A percentile compares a stretch with the other conserved stretches of the same genome.
These are phyloP conservation scores for Melanophora roralis DNA, from an alignment of 2,888 invertebrate genomes.

Conservation along the genomic window DNA sequence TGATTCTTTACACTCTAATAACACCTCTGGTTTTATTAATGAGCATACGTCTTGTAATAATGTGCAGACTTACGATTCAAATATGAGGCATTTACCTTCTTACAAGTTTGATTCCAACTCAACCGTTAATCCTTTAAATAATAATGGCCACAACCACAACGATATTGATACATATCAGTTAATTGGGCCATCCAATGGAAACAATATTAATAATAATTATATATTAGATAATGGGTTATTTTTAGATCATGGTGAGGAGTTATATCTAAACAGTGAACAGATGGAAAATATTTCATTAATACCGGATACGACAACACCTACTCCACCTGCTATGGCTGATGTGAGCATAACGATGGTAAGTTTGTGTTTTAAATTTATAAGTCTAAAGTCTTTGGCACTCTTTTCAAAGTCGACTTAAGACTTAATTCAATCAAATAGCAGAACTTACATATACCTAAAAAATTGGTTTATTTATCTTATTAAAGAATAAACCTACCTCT, in stretches of 20 bases:
- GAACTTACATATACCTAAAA: too few species aligned
- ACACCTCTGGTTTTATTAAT: constrained; percentile 25
- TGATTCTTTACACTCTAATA: constrained; percentile 18
- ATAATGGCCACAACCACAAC: constrained; percentile 27
- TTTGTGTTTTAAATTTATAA: too few species aligned
- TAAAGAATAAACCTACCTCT: constrained; percentile 19
- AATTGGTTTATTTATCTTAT: neutral
- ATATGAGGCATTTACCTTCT: constrained; percentile 39
- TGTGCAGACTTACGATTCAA: constrained; percentile 45
- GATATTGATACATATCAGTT: constrained; percentile 52
- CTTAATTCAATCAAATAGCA: too few species aligned
- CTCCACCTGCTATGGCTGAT: constrained; percentile 40
- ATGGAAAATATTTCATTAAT: constrained; percentile 56
- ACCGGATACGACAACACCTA: constrained; percentile 64
- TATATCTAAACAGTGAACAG: constrained; percentile 31
- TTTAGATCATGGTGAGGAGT: constrained; percentile 25
- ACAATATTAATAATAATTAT: constrained; percentile 39
- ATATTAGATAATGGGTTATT: constrained; percentile 49
- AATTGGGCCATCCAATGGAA: constrained; percentile 15
- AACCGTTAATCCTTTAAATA: constrained; percentile 35
- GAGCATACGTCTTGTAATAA: constrained; percentile 29
- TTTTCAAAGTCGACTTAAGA: too few species aligned
- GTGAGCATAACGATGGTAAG: constrained; percentile 20
- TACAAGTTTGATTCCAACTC: constrained; percentile 54
- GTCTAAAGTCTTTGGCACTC: too few species aligned